Base-by-base conservation (phyloP, 2,797 vertebrate species). In the Parauchenoglanis punctatus region DNA sequence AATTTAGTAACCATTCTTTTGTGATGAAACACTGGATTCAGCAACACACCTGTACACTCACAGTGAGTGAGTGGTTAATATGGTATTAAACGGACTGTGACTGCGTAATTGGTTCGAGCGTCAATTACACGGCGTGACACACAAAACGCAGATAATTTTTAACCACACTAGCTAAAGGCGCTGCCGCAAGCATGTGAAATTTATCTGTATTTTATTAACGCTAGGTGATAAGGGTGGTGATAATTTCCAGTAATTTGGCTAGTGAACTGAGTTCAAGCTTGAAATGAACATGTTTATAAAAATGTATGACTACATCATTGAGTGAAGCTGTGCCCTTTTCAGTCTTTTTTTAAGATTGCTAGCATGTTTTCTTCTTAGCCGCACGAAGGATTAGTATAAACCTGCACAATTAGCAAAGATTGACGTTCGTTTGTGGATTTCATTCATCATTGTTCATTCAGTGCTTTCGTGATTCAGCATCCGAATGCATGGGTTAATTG, bases 71-170 rank as follows among this genome's bases (percentile, higher is more conserved):
- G 68, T 28, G 82, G 40, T 61, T 84, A 83, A 44, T 83, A 89
- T 44, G 85, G 54, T 81, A 70, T 70, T 82, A 85, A 85, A 81
- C 58, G 17, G 83, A 18, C 46, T 65, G 76, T 81, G 68, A 65
- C 77, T 58, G 54, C 81, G 59, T 81, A 88, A 88, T 88, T 88
- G 77, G 46, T 84, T 85, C 23, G 44, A 73, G 76, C 54, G 46
- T 65, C 70, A 25, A 28, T 77, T 61, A 52, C 76, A 65, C 83
- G 81, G 44, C 31, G 12, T 61, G 83, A 59, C 73, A 35, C 81
- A 68, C 54, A 84, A 72, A 58, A 70, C 61, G 76, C 59, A 87
- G 82, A 85, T 85, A 25, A 85, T 81, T 81, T 65, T 73, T n/a
- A 80, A 63, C 67, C 56, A 44, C 67, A 54, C 58, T 54, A 83